Evolutionary conservation across 1,140 invertebrate genomes (phyloP).

Genomic region (Diplogasteroides magnus): DNA sequence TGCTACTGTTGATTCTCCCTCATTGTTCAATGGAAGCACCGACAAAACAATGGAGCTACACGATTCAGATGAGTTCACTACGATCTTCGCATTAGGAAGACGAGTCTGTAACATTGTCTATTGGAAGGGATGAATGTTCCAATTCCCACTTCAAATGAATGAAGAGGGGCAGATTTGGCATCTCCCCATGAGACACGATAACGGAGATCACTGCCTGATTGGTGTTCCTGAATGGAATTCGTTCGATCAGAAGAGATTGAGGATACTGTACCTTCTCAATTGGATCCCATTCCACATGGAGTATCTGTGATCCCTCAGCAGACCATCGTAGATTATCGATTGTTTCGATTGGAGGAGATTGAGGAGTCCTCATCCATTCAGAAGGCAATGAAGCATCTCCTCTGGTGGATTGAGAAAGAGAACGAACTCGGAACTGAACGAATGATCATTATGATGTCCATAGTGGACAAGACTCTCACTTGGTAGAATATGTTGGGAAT

Average conservation of each 20-base stretch:
- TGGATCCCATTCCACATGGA: background rate
- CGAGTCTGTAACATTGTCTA: no score
- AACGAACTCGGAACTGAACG: background rate
- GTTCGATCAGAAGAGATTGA: no score
- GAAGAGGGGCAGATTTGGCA: no score
- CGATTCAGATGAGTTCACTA: background rate
- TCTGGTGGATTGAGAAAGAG: background rate
- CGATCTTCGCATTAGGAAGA: background rate
- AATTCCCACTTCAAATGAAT: no score
- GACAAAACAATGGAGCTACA: background rate
- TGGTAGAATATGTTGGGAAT: background rate
- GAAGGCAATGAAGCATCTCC: background rate
- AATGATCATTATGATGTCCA: no score
- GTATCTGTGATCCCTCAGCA: background rate
- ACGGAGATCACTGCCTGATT: no score
- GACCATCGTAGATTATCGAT: background rate
- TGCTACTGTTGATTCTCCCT: background rate
- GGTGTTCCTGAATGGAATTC: no score
- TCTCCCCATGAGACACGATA: no score
- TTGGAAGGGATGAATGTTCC: no score
- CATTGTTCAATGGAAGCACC: background rate
- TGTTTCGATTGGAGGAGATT: background rate
- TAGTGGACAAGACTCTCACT: background rate
- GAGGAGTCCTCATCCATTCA: background rate
- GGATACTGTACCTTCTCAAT: background rate